Percentiles rank a stretch among this genome's conserved stretches.
Evolutionary conservation across 2,888 invertebrate genomes (phyloP).

Genomic region (Sylvicola cinctus): DNA sequence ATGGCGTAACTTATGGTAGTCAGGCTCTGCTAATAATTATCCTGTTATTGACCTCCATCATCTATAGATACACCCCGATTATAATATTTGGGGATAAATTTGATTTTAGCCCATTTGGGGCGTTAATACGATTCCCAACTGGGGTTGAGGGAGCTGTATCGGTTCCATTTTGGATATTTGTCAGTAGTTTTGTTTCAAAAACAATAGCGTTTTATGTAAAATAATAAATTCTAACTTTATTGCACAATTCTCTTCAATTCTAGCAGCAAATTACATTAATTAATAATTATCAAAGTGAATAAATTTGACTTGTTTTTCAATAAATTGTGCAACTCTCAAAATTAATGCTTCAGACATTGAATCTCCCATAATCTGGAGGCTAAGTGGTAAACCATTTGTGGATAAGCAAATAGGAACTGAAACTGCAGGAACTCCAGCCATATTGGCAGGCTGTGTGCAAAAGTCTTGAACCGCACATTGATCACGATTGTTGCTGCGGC

Average conservation of each 20-base stretch:
- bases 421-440: constrained; percentile 86
- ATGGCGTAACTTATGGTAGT: constrained; percentile 19
- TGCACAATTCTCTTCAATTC: too few relatives aligned
- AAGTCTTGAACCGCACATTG: constrained; percentile 80
- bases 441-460: constrained; percentile 90
- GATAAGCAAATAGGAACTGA: constrained; percentile 67
- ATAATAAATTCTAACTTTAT: constrained; percentile 1
- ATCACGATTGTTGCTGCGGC: constrained; percentile 55
- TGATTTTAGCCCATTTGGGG: constrained; percentile 27
- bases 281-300: background rate
- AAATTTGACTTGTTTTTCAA: background rate
- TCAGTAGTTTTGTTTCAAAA: constrained; percentile 26
- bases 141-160: constrained; percentile 27
- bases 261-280: background rate
- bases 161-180: constrained; percentile 30
- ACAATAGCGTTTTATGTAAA: constrained; percentile 12
- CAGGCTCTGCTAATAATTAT: constrained; percentile 20
- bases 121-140: constrained; percentile 28
- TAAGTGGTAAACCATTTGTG: constrained; percentile 51
- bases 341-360: constrained; percentile 53
- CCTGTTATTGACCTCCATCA: constrained; percentile 22
- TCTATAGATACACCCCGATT: constrained; percentile 26
- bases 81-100: constrained; percentile 22
- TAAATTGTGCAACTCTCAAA: constrained; percentile 19
- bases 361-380: constrained; percentile 75